A percentile compares a stretch with the other conserved stretches of the same genome.
These are phyloP conservation scores for Hippopotamyrus pictus DNA, from an alignment of 2,797 vertebrate species.

Conservation along the genomic window DNA sequence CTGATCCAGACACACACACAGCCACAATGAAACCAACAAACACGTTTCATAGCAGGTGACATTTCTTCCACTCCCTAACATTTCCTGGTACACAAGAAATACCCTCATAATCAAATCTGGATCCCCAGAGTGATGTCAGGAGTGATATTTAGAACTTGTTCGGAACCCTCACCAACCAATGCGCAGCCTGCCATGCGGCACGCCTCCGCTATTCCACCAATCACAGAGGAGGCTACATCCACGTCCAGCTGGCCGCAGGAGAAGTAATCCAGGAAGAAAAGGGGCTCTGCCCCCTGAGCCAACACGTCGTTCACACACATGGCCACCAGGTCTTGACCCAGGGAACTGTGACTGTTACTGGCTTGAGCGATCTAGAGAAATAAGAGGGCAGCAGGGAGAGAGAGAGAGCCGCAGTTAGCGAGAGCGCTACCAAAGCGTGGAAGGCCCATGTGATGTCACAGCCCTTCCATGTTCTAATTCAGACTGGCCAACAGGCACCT, in stretches of 20 bases:
- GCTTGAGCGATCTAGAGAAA: constrained; percentile 72
- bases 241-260: constrained; percentile 86
- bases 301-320: constrained; percentile 96
- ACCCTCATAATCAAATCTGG: not conserved
- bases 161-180: constrained; percentile 72
- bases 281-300: constrained; percentile 91
- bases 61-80: not conserved
- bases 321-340: constrained; percentile 93
- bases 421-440: not conserved
- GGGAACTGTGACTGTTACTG: constrained; percentile 68
- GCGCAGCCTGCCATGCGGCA: constrained; percentile 81
- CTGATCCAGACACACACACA: not conserved
- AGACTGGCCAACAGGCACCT: constrained; percentile 59
- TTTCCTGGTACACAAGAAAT: not conserved
- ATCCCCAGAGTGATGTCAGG: not conserved
- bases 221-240: constrained; percentile 62
- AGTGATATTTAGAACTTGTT: not conserved
- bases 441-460: not conserved
- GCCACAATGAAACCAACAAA: not conserved
- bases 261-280: constrained; percentile 96
- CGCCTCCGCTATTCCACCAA: constrained; percentile 78
- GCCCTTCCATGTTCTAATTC: not conserved
- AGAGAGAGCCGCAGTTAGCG: not conserved
- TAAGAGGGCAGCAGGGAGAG: not conserved
- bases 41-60: not conserved